Evolutionary conservation across 2,888 invertebrate species (phyloP), one percentile per base, ranked within the genome.

Genomic region (Hololepta plana): DNA sequence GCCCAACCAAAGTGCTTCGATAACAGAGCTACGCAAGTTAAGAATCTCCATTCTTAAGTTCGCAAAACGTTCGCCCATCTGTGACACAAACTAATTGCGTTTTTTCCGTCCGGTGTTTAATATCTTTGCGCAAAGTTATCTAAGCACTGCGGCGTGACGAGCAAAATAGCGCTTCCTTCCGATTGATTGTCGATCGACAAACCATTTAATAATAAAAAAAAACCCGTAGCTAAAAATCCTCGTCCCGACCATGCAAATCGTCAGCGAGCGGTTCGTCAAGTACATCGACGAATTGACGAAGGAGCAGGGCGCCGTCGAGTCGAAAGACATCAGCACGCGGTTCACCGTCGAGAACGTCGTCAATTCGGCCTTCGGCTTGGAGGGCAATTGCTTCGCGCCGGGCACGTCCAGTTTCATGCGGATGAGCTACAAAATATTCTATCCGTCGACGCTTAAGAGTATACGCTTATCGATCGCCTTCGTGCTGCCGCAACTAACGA

Each of bases 181-280:
- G n/a, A n/a, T n/a, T n/a, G n/a, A 11, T 21, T 7, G 5, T 21
- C 5, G 5, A 9, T 7, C 5, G 8, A 11, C 10, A 7, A 7
- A 21, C 21, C 21, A 21, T 12, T 7, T 24, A 6, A 6, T n/a
- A 24, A 9, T 9, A 26, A 29, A 17, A 15, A 24, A 16, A 4
- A 9, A 14, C 9, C 20, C 23, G 24, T 6, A 49, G 49, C 51
- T 58, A 14, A 65, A 62, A 35, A 44, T 55, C 1, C 56, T 62
- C 37, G 61, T 59, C 31, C 51, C 57, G 0, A 45, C 62, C 3
- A 52, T 66, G 4, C 42, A 46, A 9, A 48, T 55, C 11, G 58
- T 61, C 4, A 49, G 55, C 6, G 35, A 48, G 4, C 46, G 47
- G 20, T 40, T 67, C 33, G 46, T 49, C 2, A 38, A 46, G 1